Base-by-base conservation (phyloP, 2,888 invertebrate species). In the Agelastica alni region DNA sequence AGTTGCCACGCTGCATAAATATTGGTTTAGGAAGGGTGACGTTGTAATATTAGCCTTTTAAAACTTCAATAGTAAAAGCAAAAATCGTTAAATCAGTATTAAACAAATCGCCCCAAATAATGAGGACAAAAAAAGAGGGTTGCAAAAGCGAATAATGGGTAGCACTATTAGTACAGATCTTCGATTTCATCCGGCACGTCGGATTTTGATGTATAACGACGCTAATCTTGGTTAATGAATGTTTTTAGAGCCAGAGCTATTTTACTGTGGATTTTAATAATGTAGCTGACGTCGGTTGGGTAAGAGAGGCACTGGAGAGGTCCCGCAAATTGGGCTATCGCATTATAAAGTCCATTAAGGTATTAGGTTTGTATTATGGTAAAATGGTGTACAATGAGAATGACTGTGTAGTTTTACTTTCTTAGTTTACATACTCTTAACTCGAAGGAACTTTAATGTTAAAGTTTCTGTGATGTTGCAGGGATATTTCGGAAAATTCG, bases 201-300 rank as follows among this genome's bases (percentile, higher is more conserved):
- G 18, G 56, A 59, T 53, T 51, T 49, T 48, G 53, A 59, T 32
- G 34, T 46, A 43, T 59, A 59, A 56, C 39, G 56, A 59, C 53
- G 51, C 51, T 56, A 59, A 59, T 59, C 59, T 43, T 44, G 22
- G 37, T 36, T 56, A 45, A 56, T 56, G 56, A 51, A 52, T 53
- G 52, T 45, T 53, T 53, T 45, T 31, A 30, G 37, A 37, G 26
- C 49, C 13, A 13, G 44, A 48, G 20, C 46, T 30, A 34, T 51
- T 54, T 55, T 42, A 48, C 44, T 54, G 48, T 20, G 41, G 48
- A 47, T 54, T 51, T 54, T 42, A 31, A 51, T 51, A 48, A 58
- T 30, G 54, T 51, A 34, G 17, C 2, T 12, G 37, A 32, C 20
- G 14, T 17, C 14, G 10, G n/a, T 39, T 20, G 20, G 37, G 18